Conservation (phyloP, 2,797 vertebrate species). For the Gambelia wislizenii region DNA sequence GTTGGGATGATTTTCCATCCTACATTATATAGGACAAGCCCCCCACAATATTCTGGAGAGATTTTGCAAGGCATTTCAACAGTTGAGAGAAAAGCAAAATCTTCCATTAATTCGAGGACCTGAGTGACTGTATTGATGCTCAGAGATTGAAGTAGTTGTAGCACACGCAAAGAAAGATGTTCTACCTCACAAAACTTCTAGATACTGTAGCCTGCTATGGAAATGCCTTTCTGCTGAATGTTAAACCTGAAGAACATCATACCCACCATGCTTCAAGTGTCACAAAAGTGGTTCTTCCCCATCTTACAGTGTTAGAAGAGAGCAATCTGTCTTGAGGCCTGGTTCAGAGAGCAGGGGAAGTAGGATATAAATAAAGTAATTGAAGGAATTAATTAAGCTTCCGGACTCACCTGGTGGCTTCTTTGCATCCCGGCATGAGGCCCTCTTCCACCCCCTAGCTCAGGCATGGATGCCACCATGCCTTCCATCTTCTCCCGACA, state of each 20-base stretch:
- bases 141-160: not conserved
- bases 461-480: too few species aligned
- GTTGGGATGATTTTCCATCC: not conserved
- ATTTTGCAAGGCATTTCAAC: too few species aligned
- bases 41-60: too few species aligned
- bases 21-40: not conserved
- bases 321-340: not conserved
- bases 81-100: too few species aligned
- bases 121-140: not conserved
- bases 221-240: not conserved
- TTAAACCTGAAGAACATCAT: not conserved
- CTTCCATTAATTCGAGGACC: too few species aligned
- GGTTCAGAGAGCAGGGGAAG: too few species aligned
- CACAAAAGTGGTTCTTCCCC: not conserved
- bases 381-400: too few species aligned
- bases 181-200: not conserved
- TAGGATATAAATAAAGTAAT: too few species aligned
- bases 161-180: not conserved
- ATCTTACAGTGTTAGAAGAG: not conserved
- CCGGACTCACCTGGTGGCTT: too few species aligned
- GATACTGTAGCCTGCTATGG: not conserved
- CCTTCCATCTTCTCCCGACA: too few species aligned
- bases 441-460: too few species aligned
- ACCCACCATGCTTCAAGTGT: not conserved
- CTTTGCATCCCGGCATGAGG: too few species aligned